Evolutionary conservation across 35 echinoderm and acorn worm species (phyloP), one percentile per base, ranked within the genome.

Genomic region (Eucidaris tribuloides): DNA sequence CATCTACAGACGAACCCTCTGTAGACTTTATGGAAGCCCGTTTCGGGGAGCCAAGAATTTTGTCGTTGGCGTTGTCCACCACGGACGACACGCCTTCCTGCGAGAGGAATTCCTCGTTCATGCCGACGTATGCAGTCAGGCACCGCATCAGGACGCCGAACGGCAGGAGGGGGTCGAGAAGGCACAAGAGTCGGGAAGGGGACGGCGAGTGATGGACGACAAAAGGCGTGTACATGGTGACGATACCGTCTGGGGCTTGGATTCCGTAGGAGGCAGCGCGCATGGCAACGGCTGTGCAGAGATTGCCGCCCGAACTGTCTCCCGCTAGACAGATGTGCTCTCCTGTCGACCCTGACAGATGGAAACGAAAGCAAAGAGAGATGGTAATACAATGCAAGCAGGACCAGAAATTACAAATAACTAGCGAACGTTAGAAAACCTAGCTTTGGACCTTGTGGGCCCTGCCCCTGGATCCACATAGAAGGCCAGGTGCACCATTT

Each of bases 201-300:
- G 96, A 99, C 2, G 91, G 90, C 1, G 77, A 77, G 32, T 90
- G 66, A 59, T 89, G 87, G 35, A 93, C 65, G 0, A 63, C 49
- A 54, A 99, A 90, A 0, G 96, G 90, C 3, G 96, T 84, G 56
- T 99, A 99, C 41, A 84, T 82, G 14, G 91, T 82, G 18, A 93
- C 96, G 22, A 99, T 48, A 25, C 96, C 96, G 46, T 87, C 83
- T 7, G 96, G 96, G 7, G 65, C 68, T 41, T 87, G 90, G 46
- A 99, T 99, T 35, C 96, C 94, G 79, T 99, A 99, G 20, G 90
- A 93, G 3, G 96, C 96, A 30, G 96, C 90, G 38, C 96, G 86
- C 96, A 99, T 99, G 1, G 83, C 96, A 15, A 97, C 94, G 19
- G 96, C 91, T 22, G 83, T 93, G 17, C 86, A 84, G 41, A 99